These are phyloP conservation scores for Ypsolopha sequella DNA, from an alignment of 2,888 invertebrate species.

Conservation along the genomic window DNA sequence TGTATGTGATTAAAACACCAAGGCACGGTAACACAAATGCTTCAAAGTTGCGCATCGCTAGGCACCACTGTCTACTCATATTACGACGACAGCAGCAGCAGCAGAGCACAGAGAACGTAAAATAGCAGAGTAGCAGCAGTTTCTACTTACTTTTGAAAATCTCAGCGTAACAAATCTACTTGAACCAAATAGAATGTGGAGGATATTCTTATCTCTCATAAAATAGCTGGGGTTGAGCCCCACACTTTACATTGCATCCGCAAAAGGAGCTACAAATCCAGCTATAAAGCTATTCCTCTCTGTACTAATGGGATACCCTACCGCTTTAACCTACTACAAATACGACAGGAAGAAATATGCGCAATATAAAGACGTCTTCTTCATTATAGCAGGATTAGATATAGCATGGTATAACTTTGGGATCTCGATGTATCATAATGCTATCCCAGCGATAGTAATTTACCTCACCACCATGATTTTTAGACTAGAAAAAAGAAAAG, in stretches of 20 bases:
- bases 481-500: slow-evolving; percentile 74
- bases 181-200: no score
- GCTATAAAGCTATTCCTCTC: slow-evolving; percentile 75
- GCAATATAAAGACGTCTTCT: slow-evolving; percentile 78
- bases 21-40: no score
- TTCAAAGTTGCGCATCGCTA: no score
- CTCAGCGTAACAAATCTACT: no score
- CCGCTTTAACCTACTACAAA: slow-evolving; percentile 41
- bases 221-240: slow-evolving; percentile 37
- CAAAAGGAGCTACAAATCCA: slow-evolving; percentile 73
- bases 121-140: no score
- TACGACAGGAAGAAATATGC: slow-evolving; percentile 26
- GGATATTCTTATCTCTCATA: slow-evolving; percentile 30
- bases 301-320: slow-evolving; percentile 70
- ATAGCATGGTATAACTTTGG: slow-evolving; percentile 92
- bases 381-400: slow-evolving; percentile 77
- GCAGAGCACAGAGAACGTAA: no score
- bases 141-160: no score
- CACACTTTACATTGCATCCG: slow-evolving; percentile 43
- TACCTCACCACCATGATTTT: slow-evolving; percentile 75
- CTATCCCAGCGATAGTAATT: slow-evolving; percentile 78
- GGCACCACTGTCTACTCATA: no score
- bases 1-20: no score
- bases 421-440: slow-evolving; percentile 79
- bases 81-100: no score